Conservation (phyloP, 2,797 vertebrate species). For the Lutjanus campechanus region DNA sequence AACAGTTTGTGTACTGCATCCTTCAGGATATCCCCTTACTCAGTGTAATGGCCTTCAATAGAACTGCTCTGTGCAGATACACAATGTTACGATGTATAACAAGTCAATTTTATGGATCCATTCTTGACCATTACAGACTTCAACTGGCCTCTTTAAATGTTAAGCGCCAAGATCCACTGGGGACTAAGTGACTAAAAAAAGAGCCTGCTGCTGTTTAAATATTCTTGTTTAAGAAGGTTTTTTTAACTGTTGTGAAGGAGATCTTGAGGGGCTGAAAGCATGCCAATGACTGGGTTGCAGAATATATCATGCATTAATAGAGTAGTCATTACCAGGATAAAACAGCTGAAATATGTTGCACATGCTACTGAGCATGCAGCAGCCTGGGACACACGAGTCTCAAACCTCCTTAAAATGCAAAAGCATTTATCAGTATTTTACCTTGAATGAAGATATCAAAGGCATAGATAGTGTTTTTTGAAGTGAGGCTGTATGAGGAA, state of each 20-base stretch:
- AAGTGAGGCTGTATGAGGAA: too few species aligned
- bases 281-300: conserved; percentile 33
- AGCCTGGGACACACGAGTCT: neutral
- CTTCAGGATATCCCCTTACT: neutral
- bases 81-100: neutral
- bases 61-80: neutral
- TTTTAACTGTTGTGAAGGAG: neutral
- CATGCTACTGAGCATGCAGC: conserved; percentile 5
- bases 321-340: neutral
- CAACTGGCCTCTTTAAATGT: neutral
- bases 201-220: neutral
- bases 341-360: neutral
- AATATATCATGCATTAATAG: conserved; percentile 16
- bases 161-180: neutral
- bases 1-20: neutral
- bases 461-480: too few species aligned
- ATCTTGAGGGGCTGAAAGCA: conserved; percentile 19
- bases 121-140: neutral
- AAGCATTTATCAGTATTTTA: conserved; percentile 14
- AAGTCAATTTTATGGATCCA: conserved; percentile 4
- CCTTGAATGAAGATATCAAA: neutral
- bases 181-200: neutral
- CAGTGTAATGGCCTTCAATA: neutral
- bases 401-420: conserved; percentile 8
- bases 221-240: neutral